These are phyloP conservation scores for Heliocidaris erythrogramma DNA, from an alignment of 35 echinoderm and acorn worm genomes.

Conservation along the genomic window DNA sequence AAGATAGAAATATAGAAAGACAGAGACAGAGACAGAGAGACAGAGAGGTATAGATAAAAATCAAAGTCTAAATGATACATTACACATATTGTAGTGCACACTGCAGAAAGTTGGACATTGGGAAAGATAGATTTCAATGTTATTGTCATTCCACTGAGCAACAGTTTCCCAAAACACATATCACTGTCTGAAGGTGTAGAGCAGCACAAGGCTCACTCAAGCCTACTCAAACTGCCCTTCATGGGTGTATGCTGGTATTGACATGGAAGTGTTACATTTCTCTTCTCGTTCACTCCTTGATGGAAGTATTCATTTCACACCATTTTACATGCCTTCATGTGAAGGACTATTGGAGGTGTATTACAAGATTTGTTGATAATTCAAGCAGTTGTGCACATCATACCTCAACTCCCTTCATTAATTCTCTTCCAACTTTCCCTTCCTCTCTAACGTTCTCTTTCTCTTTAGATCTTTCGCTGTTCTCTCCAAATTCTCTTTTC, in stretches of 20 bases:
- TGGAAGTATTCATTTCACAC: conserved; percentile 3
- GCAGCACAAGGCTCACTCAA: neutral
- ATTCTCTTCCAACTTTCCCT: neutral
- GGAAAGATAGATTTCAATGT: neutral
- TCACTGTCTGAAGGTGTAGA: neutral
- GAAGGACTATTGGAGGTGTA: neutral
- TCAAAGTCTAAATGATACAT: neutral
- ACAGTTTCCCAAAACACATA: neutral
- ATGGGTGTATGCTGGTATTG: neutral
- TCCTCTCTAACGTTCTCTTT: neutral
- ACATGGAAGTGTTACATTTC: neutral
- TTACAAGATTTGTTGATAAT: neutral
- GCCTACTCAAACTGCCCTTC: neutral
- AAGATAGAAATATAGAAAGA: no score
- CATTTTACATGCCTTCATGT: neutral
- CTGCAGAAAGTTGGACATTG: neutral
- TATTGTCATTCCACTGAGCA: neutral
- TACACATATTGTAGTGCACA: neutral
- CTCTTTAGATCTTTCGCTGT: neutral
- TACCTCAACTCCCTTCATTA: neutral
- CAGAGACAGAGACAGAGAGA: no score
- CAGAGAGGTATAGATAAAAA: neutral
- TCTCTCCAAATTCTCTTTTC: neutral
- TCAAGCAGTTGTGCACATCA: neutral
- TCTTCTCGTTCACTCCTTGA: neutral